Evolutionary conservation across 2,888 invertebrate species (phyloP), one percentile per base, ranked within the genome.

Genomic region (Ypsolopha sequella): DNA sequence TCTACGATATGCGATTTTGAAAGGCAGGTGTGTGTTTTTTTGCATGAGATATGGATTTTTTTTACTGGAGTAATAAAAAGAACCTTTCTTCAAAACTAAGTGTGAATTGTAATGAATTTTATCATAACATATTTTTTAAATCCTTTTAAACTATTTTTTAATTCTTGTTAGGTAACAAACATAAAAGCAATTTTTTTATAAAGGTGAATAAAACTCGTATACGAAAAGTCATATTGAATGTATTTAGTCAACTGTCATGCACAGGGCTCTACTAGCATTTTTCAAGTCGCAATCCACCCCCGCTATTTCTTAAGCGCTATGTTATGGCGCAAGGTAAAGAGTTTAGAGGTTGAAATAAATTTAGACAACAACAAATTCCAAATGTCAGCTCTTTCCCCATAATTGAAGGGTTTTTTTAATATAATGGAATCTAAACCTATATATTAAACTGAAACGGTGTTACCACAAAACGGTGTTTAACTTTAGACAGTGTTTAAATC

Each of bases 221-320:
- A 24, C 24, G 4, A 24, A 24, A 24, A 24, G 24, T 24, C 24
- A 24, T 24, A 24, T 24, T 24, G 43, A 13, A 14, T 8, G 43
- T 43, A 43, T 43, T 43, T 43, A 24, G 43, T 43, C 43, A 43
- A 7, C 43, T 24, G 24, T 8, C 14, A 9, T 13, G 43, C 60
- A 59, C 64, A 62, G 63, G 64, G 70, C 71, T 68, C 65, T 60
- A 66, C 59, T 9, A 51, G 71, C 76, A 78, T 78, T 80, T 82
- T 82, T 81, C 79, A 80, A 80, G 76, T 73, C 78, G 70, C 70
- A 76, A 77, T 73, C 73, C 79, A 67, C 80, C 80, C 80, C 61
- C 73, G 70, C 69, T 63, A 66, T 69, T 66, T 70, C 70, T 61
- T 66, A 69, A 68, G 69, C 24, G 69, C 70, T 70, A 70, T 63